Evolutionary conservation across 2,888 invertebrate species (phyloP), one percentile per base, ranked within the genome.

Genomic region (Diarsia brunnea): DNA sequence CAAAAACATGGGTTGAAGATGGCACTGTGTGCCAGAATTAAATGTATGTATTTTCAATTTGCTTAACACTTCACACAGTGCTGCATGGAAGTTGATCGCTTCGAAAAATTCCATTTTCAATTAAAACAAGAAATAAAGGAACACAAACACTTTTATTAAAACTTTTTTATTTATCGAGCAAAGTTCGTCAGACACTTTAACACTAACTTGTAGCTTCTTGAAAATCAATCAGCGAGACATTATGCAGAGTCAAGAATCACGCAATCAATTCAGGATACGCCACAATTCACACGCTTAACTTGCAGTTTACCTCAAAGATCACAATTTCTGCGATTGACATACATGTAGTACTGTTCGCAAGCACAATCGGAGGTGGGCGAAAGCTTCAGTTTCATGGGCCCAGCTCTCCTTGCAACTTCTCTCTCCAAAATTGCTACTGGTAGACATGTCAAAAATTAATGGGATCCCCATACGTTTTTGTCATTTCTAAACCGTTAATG

Each of bases 331-430:
- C 87, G 86, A 87, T 87, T 88, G 69, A 88, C 87, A 72, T 80
- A 88, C 88, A 88, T 88, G 88, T 86, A 81, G 88, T 86, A 81
- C 86, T 87, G 81, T 86, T 73, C 74, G 74, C 84, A 65, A 79
- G 74, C 78, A 81, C 74, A 77, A 81, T 82, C 78, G 38, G 67
- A 86, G 68, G 77, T 78, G 71, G 81, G 76, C 79, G 77, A 84
- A 78, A 77, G 90, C 93, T 93, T 93, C 92, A 93, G 91, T 93
- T 93, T 93, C 92, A 90, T 90, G 87, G 82, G 86, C 86, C 86
- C 84, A 86, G 89, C 89, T 69, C 83, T 21, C 69, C 58, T 55
- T 63, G 89, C 87, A 69, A 73, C 38, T 8, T 60, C 14, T 21
- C 65, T 64, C 43, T 69, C 55, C 66, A 49, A 47, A 21, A 73